phyloP scores from a whole-genome alignment of 2,888 invertebrate genomes.

The Agapostemon virescens region DNA sequence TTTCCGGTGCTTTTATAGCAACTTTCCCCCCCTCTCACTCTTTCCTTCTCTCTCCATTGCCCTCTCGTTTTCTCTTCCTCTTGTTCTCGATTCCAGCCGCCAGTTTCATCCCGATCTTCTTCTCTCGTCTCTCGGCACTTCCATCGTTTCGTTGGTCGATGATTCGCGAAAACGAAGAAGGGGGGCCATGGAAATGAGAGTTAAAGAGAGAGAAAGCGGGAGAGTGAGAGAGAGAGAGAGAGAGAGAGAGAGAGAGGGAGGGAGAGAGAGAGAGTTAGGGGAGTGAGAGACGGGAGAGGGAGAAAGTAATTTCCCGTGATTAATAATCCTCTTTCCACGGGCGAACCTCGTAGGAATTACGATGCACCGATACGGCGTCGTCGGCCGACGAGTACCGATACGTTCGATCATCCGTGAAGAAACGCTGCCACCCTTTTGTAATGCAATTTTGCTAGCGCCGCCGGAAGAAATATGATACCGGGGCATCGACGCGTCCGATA shows the following conservation, averaged over 20 bases:
- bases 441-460: slow-evolving; percentile 21
- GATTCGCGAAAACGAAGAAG: slow-evolving; percentile 23
- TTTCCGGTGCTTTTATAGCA: slow-evolving; percentile 43
- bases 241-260: neutral
- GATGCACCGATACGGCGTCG: slow-evolving; percentile 21
- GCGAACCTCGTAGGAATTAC: slow-evolving; percentile 21
- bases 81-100: slow-evolving; percentile 15
- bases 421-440: slow-evolving; percentile 1
- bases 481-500: slow-evolving; percentile 7
- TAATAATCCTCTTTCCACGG: slow-evolving; percentile 56
- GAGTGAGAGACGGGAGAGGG: neutral
- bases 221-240: neutral
- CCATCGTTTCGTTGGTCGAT: slow-evolving; percentile 20
- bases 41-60: too few relatives aligned
- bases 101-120: slow-evolving; percentile 14
- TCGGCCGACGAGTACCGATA: slow-evolving; percentile 28
- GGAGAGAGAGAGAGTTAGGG: neutral
- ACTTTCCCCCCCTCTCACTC: neutral
- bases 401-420: slow-evolving; percentile 35
- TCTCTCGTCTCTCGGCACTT: neutral
- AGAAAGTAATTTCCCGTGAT: slow-evolving; percentile 61
- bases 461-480: slow-evolving; percentile 14
- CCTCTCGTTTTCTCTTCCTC: neutral
- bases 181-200: too few relatives aligned
- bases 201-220: too few relatives aligned